Evolutionary conservation across 2,797 vertebrate species (phyloP).

Genomic region (Catamblyrhynchus diadema): DNA sequence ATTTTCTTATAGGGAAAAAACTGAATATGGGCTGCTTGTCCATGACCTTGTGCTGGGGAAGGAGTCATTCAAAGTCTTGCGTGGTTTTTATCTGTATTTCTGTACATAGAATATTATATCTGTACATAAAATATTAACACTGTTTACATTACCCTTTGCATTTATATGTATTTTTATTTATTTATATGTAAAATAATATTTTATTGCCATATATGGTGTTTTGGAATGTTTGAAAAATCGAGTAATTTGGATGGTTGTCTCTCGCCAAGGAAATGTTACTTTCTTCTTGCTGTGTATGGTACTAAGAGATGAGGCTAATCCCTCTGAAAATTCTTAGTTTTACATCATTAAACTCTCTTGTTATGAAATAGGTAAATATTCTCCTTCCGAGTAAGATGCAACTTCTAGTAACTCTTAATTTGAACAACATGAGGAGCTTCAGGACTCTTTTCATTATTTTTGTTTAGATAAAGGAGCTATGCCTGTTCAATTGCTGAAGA

Average conservation of each 20-base stretch:
- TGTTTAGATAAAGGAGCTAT: constrained; percentile 33
- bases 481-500: constrained; percentile 64
- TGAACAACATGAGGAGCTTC: neutral
- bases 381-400: neutral
- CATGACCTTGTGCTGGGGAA: neutral
- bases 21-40: neutral
- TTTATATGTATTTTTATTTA: neutral
- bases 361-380: neutral
- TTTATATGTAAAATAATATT: neutral
- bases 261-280: neutral
- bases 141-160: neutral
- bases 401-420: neutral
- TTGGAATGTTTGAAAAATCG: neutral
- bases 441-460: neutral
- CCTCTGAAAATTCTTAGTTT: neutral
- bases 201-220: neutral
- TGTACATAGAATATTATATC: neutral
- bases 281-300: neutral
- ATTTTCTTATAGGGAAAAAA: neutral
- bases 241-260: neutral
- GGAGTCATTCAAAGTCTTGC: neutral
- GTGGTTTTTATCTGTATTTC: neutral
- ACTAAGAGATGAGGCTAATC: neutral
- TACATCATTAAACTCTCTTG: neutral
- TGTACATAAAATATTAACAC: neutral